These are phyloP conservation scores for Polietes domitor DNA, from an alignment of 2,888 invertebrate species.

Conservation along the genomic window DNA sequence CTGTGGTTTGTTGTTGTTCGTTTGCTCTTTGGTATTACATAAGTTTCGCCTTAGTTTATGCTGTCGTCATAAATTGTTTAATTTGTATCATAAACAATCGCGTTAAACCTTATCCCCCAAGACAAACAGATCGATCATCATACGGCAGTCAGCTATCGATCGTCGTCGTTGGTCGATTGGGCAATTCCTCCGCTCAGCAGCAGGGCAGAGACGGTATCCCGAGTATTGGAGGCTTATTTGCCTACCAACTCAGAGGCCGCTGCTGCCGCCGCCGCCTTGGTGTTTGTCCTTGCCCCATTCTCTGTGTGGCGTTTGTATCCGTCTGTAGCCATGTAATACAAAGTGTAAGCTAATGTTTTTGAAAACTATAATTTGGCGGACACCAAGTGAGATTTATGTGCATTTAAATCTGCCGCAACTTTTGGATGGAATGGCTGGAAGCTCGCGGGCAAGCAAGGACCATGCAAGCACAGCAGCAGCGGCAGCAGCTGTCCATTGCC, in stretches of 20 bases:
- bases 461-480: conserved; percentile 44
- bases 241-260: conserved; percentile 17
- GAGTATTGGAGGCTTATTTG: conserved; percentile 16
- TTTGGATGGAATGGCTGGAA: conserved; percentile 59
- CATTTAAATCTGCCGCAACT: conserved; percentile 66
- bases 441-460: conserved; percentile 38
- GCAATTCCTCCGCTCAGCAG: conserved; percentile 51
- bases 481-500: conserved; percentile 19
- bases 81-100: conserved; percentile 82
- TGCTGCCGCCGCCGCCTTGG: conserved; percentile 36
- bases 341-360: conserved; percentile 80
- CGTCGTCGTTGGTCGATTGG: conserved; percentile 53
- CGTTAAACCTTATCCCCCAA: conserved; percentile 79
- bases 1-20: background rate
- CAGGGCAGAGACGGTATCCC: background rate
- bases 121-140: conserved; percentile 79
- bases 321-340: conserved; percentile 63
- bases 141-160: conserved; percentile 65
- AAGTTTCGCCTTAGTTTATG: conserved; percentile 54
- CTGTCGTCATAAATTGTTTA: conserved; percentile 81
- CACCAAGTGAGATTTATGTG: conserved; percentile 81
- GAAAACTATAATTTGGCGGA: conserved; percentile 81
- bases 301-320: conserved; percentile 66
- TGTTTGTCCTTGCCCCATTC: conserved; percentile 49
- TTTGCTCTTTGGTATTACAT: conserved; percentile 50